These are phyloP conservation scores for Synanthedon formicaeformis DNA, from an alignment of 2,888 invertebrate genomes.

Conservation along the genomic window DNA sequence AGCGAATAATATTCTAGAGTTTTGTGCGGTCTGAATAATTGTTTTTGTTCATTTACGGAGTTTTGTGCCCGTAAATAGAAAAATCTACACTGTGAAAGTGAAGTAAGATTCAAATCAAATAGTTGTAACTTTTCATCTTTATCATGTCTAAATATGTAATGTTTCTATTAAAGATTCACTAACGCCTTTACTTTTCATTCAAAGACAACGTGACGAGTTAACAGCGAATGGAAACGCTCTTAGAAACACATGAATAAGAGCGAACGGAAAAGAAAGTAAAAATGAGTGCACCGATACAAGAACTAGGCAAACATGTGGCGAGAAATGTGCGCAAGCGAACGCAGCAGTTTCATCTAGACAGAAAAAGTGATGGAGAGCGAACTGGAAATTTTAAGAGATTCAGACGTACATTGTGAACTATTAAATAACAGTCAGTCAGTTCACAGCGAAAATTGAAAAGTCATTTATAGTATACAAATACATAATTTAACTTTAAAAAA, in stretches of 20 bases:
- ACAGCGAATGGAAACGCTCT: slow-evolving; percentile 19
- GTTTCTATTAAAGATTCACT: slow-evolving; percentile 15
- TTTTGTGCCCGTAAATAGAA: no score
- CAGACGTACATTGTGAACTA: slow-evolving; percentile 37
- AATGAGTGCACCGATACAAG: slow-evolving; percentile 63
- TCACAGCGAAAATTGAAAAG: no score
- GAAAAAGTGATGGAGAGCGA: slow-evolving; percentile 53
- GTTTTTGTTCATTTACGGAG: no score
- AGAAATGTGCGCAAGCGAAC: slow-evolving; percentile 49
- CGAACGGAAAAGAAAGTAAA: slow-evolving; percentile 70
- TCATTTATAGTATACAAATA: no score
- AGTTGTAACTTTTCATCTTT: no score
- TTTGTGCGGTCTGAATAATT: no score
- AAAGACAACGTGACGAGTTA: slow-evolving; percentile 1
- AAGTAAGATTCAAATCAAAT: no score
- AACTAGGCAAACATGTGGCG: slow-evolving; percentile 54
- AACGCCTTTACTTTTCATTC: slow-evolving; percentile 32
- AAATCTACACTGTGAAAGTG: no score
- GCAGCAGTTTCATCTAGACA: slow-evolving; percentile 44
- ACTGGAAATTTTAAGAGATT: slow-evolving; percentile 44
- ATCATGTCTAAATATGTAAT: neutral
- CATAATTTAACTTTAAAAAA: no score
- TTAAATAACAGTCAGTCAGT: no score
- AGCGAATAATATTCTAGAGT: slow-evolving; percentile 2
- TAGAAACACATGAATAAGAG: slow-evolving; percentile 51